Evolutionary conservation across 1,140 invertebrate species (phyloP).

Genomic region (Drosophila guanche): DNA sequence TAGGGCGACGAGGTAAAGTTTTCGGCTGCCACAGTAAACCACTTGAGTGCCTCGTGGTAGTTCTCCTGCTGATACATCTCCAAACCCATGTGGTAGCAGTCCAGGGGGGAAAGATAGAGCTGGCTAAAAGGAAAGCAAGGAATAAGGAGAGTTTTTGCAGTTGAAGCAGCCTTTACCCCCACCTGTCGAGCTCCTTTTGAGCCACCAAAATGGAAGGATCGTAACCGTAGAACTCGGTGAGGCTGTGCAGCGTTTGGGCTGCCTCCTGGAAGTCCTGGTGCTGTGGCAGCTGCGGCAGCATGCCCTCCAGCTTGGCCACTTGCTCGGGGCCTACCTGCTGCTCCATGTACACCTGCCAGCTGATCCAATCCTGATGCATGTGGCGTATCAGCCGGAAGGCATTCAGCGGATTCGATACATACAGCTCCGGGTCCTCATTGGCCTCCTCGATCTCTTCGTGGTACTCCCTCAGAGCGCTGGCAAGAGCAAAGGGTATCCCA

Average conservation of each 20-base stretch:
- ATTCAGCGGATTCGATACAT: conserved; percentile 60
- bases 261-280: neutral
- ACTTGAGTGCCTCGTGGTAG: conserved; percentile 36
- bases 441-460: conserved; percentile 89
- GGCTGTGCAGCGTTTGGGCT: conserved; percentile 4
- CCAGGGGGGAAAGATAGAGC: conserved; percentile 32
- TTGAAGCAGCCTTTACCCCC: fast-evolving
- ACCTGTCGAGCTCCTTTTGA: conserved; percentile 12
- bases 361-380: conserved; percentile 64
- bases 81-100: conserved; percentile 52
- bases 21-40: conserved; percentile 33
- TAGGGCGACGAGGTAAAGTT: conserved; percentile 25
- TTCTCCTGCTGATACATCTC: conserved; percentile 22
- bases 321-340: conserved; percentile 12
- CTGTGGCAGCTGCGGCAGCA: conserved; percentile 11
- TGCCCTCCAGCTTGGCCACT: conserved; percentile 11
- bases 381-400: conserved; percentile 59
- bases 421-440: conserved; percentile 87
- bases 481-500: neutral
- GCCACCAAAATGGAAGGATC: conserved; percentile 20
- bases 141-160: fast-evolving
- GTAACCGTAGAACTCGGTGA: conserved; percentile 42
- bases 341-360: conserved; percentile 54
- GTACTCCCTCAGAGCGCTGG: conserved; percentile 48
- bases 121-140: neutral